These are phyloP conservation scores for Dasysyrphus tricinctus DNA, from an alignment of 2,888 invertebrate genomes.

Conservation along the genomic window DNA sequence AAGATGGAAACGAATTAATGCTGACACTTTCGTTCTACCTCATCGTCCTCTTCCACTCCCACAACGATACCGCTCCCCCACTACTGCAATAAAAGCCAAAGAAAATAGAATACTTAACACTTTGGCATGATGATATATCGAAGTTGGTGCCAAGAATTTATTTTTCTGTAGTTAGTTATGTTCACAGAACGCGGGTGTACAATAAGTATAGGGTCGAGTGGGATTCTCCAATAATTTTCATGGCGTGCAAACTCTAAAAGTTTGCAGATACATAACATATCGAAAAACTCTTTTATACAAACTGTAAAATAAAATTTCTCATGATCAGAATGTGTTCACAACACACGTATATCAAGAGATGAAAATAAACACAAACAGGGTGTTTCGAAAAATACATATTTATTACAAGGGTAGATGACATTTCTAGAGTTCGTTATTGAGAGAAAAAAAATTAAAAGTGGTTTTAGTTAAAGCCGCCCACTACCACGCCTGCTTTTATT, in stretches of 20 bases:
- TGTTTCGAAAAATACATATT: too few species aligned
- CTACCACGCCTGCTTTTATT: too few species aligned
- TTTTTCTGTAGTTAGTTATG: conserved; percentile 13
- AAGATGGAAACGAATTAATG: conserved; percentile 52
- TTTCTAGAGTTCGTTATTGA: too few species aligned
- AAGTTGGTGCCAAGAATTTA: conserved; percentile 40
- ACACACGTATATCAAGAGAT: too few species aligned
- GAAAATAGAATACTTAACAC: conserved; percentile 26
- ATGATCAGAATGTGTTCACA: not conserved
- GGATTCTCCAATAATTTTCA: not conserved
- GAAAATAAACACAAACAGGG: too few species aligned
- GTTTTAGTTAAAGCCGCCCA: too few species aligned
- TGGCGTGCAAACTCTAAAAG: not conserved
- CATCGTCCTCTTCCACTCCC: not conserved
- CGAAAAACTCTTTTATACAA: not conserved
- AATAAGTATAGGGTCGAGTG: not conserved
- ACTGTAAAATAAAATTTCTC: not conserved
- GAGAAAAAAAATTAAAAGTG: too few species aligned
- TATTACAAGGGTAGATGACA: too few species aligned
- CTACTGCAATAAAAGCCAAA: not conserved
- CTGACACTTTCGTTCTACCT: conserved; percentile 33
- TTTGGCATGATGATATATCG: conserved; percentile 45
- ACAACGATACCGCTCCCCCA: not conserved
- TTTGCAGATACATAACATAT: not conserved
- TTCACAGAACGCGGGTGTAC: not conserved